A percentile compares a stretch with the other conserved stretches of the same genome.
Conservation (phyloP, 2,797 vertebrate species). For the Streptopelia turtur region DNA sequence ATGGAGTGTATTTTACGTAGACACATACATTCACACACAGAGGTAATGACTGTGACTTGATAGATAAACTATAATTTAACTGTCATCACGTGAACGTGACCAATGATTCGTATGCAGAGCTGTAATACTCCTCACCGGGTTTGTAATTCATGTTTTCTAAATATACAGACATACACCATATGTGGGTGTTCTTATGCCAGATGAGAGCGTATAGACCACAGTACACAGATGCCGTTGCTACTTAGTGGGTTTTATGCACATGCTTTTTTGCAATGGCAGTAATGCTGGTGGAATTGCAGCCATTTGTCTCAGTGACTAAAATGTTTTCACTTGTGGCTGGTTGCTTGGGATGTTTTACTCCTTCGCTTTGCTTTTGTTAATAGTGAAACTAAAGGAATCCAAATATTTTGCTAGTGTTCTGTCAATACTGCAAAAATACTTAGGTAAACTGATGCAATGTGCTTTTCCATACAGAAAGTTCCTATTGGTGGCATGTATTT, state of each 20-base stretch:
- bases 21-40: not conserved
- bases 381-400: not conserved
- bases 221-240: not conserved
- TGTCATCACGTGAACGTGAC: not conserved
- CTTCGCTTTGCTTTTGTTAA: not conserved
- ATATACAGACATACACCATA: not conserved
- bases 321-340: not conserved
- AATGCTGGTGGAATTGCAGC: not conserved
- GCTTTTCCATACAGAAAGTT: not conserved
- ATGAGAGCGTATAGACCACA: not conserved
- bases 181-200: not conserved
- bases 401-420: not conserved
- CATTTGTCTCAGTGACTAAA: not conserved
- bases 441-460: not conserved
- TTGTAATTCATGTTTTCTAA: not conserved
- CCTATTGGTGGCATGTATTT: not conserved
- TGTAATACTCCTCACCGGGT: not conserved
- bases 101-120: not conserved
- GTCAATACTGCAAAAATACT: not conserved
- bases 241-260: not conserved
- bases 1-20: not conserved
- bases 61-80: constrained; percentile 4
- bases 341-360: not conserved
- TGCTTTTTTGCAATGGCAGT: not conserved
- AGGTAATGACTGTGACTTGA: not conserved